Evolutionary conservation across 2,797 vertebrate genomes (phyloP), one percentile per base, ranked within the genome.

Genomic region (Liparis tanakae): DNA sequence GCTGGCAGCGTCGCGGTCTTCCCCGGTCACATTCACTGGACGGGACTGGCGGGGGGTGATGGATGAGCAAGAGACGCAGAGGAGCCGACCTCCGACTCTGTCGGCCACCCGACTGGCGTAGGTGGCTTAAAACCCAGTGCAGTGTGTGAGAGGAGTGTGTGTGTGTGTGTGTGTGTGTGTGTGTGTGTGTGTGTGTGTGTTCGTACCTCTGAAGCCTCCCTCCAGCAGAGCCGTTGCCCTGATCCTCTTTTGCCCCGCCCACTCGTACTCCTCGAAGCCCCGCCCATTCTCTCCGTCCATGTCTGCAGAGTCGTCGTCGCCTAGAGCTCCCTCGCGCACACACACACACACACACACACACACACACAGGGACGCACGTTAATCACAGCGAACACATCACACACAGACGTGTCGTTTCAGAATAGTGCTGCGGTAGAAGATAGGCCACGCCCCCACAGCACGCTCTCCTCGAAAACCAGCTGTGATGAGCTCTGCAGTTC

Each of bases 181-280:
- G 48, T 44, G 41, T 50, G n/a, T 51, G 62, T 41, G 67, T 39
- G 58, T 43, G 57, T 48, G 3, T 18, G 48, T 44, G 41, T 50
- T 5, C 84, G 34, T 94, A 99, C 98, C 98, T 96, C 98, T 95
- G 92, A 98, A 99, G 73, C 98, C 98, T 83, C 98, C 98, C 88
- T 99, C 98, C 91, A 99, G 92, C 73, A 99, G 94, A 57, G 98
- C 96, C 0, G 97, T 98, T 33, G 98, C 98, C 87, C 98, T 94
- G 95, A 99, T 97, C 94, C 98, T 95, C 92, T 99, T 99, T 95
- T 99, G 98, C 7, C 98, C 98, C 0, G 98, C 99, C 98, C 98
- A 99, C 82, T 99, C 98, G 20, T 99, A 99, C 80, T 99, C 98
- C 78, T 99, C 98, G 73, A 99, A 99, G 90, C 98, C 97, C 80